phyloP scores from a whole-genome alignment of 1,140 invertebrate genomes.

The Eriosoma lanigerum region DNA sequence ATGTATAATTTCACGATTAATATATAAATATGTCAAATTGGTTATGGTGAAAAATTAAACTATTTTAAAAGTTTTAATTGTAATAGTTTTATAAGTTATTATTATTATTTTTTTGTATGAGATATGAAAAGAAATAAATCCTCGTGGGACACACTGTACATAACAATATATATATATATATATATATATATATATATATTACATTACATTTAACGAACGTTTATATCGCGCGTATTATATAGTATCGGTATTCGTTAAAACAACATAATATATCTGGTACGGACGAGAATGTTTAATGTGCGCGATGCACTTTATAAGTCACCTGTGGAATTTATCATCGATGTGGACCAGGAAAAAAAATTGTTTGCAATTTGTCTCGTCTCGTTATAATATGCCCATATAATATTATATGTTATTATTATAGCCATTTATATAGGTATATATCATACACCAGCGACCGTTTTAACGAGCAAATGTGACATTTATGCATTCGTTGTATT shows the following conservation, averaged over 20 bases:
- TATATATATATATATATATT: neutral
- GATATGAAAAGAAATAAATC: too few species aligned
- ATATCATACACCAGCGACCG: neutral
- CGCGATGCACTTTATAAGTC: neutral
- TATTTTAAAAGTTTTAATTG: too few species aligned
- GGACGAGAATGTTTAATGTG: neutral
- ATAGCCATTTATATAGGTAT: too few species aligned
- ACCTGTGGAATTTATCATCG: neutral
- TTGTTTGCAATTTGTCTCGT: neutral
- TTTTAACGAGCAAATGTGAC: conserved; percentile 6
- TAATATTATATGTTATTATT: neutral
- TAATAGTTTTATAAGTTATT: too few species aligned
- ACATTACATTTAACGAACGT: neutral
- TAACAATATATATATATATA: neutral
- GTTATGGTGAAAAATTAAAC: too few species aligned
- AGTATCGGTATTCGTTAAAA: neutral
- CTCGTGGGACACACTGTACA: too few species aligned
- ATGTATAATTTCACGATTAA: too few species aligned
- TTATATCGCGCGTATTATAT: neutral
- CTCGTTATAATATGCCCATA: neutral
- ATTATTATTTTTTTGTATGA: too few species aligned
- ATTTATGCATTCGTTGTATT: neutral
- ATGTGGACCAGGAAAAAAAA: neutral
- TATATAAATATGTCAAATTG: too few species aligned
- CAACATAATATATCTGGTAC: neutral